Evolutionary conservation across 2,888 invertebrate species (phyloP).

Genomic region (Escarpia spicata): DNA sequence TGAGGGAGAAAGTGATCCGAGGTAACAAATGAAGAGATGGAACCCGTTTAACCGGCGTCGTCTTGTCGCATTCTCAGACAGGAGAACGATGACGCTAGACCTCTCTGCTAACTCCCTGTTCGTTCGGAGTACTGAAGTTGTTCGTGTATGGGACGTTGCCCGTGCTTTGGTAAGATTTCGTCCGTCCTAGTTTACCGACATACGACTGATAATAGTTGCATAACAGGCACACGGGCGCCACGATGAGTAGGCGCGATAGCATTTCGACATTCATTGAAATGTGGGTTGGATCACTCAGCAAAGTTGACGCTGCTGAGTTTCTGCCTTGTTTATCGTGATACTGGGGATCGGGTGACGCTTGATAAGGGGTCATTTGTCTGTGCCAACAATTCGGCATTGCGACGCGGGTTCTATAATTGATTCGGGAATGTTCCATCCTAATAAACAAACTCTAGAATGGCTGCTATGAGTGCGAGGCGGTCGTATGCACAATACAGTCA

Average conservation of each 20-base stretch:
- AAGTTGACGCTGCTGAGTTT: conserved; percentile 5
- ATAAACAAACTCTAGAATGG: background rate
- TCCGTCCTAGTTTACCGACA: background rate
- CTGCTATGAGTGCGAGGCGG: background rate
- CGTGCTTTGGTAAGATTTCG: background rate
- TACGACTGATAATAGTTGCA: background rate
- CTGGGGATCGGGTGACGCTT: background rate
- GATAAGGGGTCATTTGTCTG: conserved; percentile 9
- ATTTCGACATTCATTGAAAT: conserved; percentile 6
- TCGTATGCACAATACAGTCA: background rate
- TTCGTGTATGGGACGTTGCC: background rate
- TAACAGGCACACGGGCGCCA: background rate
- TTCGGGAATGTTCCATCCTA: conserved; percentile 4
- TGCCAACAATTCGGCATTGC: conserved; percentile 16
- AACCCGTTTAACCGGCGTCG: background rate
- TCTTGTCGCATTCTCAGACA: background rate
- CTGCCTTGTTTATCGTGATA: conserved; percentile 11
- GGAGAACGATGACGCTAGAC: background rate
- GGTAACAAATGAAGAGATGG: background rate
- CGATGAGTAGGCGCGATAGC: conserved; percentile 12
- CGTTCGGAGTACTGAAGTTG: background rate
- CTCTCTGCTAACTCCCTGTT: background rate
- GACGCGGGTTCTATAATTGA: conserved; percentile 16
- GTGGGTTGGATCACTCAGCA: conserved; percentile 16
- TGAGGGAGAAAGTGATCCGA: background rate